Evolutionary conservation across 2,888 invertebrate genomes (phyloP).

Genomic region (Drosophila colorata): DNA sequence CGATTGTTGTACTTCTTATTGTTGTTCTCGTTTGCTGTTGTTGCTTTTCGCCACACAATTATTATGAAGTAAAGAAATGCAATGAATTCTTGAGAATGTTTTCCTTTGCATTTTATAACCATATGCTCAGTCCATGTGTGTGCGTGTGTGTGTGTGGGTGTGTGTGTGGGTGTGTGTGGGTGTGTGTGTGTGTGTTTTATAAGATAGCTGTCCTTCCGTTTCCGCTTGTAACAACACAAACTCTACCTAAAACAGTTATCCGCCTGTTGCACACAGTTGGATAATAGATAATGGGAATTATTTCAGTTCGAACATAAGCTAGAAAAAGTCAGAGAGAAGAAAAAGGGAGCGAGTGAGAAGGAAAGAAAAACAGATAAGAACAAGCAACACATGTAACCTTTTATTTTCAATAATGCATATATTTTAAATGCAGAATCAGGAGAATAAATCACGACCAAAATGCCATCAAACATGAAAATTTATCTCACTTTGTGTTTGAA

Average conservation of each 20-base stretch:
- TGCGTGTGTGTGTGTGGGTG: not conserved
- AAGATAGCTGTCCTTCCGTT: not conserved
- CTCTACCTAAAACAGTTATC: conserved; percentile 21
- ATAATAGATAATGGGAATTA: conserved; percentile 1
- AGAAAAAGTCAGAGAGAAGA: too few relatives aligned
- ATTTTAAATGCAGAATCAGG: too few relatives aligned
- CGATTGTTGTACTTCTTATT: conserved; percentile 16
- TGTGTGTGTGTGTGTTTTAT: not conserved
- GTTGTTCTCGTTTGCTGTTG: conserved; percentile 4
- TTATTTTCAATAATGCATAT: too few relatives aligned
- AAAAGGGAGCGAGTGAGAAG: too few relatives aligned
- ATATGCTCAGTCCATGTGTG: not conserved
- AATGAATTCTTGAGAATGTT: conserved; percentile 59
- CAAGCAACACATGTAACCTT: too few relatives aligned
- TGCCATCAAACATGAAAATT: too few relatives aligned
- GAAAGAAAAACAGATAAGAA: too few relatives aligned
- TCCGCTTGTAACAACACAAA: conserved; percentile 14
- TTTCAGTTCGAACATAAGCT: not conserved
- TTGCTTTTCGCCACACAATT: conserved; percentile 37
- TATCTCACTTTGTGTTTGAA: too few relatives aligned
- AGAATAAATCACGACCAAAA: too few relatives aligned
- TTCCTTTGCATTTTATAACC: conserved; percentile 20
- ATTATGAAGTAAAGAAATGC: conserved; percentile 64
- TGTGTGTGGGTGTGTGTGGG: not conserved
- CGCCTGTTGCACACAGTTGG: conserved; percentile 28